A percentile compares a stretch with the other conserved stretches of the same genome.
These are phyloP conservation scores for Protosalanx chinensis DNA, from an alignment of 2,797 vertebrate species.

Conservation along the genomic window DNA sequence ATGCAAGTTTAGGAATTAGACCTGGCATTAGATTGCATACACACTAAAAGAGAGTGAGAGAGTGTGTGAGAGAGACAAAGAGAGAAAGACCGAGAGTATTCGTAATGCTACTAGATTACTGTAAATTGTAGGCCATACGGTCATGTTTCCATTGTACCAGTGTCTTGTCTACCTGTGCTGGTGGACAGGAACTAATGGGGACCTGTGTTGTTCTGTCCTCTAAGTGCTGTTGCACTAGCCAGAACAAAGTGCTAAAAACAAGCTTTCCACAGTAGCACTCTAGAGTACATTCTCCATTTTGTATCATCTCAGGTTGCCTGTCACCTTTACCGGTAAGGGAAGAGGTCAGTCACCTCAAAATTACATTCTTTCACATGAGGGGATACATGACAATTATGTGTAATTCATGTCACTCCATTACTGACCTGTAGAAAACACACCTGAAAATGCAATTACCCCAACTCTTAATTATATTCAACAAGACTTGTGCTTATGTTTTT, in stretches of 20 bases:
- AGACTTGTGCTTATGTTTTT: conserved; percentile 58
- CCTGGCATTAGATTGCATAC: conserved; percentile 67
- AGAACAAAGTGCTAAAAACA: conserved; percentile 69
- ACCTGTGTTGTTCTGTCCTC: conserved; percentile 67
- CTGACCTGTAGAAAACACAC: conserved; percentile 71
- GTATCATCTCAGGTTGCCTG: conserved; percentile 73
- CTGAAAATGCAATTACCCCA: conserved; percentile 68
- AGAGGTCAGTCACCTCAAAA: conserved; percentile 70
- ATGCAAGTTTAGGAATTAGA: conserved; percentile 77
- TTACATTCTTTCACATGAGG: conserved; percentile 74
- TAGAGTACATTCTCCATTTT: conserved; percentile 59
- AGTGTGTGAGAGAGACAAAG: conserved; percentile 41
- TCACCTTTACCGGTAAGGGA: conserved; percentile 76
- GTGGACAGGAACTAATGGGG: conserved; percentile 57
- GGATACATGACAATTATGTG: conserved; percentile 76
- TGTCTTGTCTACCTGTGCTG: conserved; percentile 68
- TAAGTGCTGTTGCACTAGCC: conserved; percentile 67
- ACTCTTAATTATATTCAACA: conserved; percentile 68
- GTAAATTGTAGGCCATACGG: conserved; percentile 76
- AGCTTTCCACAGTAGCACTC: conserved; percentile 63
- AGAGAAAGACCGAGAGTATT: conserved; percentile 38
- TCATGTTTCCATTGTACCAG: conserved; percentile 68
- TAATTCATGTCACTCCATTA: conserved; percentile 81
- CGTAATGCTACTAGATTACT: conserved; percentile 73
- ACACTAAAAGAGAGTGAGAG: conserved; percentile 64